A percentile compares a stretch with the other conserved stretches of the same genome.
Conservation (phyloP, 2,113 vertebrate genomes). For the Colius striatus region DNA sequence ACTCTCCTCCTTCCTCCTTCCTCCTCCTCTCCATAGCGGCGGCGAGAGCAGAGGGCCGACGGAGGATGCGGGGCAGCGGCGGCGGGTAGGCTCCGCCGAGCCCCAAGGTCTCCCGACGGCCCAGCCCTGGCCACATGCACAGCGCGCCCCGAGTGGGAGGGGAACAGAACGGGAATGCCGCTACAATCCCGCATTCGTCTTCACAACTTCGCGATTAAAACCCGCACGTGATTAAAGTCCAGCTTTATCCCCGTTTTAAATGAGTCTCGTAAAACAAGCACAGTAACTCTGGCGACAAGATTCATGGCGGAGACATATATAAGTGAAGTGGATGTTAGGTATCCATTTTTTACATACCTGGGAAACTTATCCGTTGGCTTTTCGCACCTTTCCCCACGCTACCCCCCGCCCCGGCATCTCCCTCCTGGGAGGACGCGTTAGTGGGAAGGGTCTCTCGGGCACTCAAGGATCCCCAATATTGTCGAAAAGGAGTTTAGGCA, state of each 20-base stretch:
- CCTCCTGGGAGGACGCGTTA: background rate
- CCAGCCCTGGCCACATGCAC: background rate
- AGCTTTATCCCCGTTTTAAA: background rate
- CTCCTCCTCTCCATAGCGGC: background rate
- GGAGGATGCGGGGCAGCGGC: background rate
- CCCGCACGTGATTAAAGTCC: background rate
- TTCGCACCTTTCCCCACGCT: background rate
- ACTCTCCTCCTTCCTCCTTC: background rate
- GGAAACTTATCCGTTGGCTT: background rate
- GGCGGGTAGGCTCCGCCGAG: background rate
- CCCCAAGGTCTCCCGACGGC: background rate
- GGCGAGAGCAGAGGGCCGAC: background rate
- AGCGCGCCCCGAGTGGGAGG: background rate
- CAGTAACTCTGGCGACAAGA: background rate
- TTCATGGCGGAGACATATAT: background rate
- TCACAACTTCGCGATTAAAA: background rate
- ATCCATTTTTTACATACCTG: background rate
- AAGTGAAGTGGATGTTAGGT: background rate
- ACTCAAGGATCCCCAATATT: background rate
- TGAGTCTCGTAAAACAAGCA: background rate
- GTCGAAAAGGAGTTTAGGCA: background rate
- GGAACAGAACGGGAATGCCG: background rate
- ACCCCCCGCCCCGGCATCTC: background rate
- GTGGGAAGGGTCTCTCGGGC: background rate
- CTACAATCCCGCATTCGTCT: background rate